A percentile compares a stretch with the other conserved stretches of the same genome.
phyloP scores from a whole-genome alignment of 1,140 invertebrate species.

The Dreissena polymorpha region DNA sequence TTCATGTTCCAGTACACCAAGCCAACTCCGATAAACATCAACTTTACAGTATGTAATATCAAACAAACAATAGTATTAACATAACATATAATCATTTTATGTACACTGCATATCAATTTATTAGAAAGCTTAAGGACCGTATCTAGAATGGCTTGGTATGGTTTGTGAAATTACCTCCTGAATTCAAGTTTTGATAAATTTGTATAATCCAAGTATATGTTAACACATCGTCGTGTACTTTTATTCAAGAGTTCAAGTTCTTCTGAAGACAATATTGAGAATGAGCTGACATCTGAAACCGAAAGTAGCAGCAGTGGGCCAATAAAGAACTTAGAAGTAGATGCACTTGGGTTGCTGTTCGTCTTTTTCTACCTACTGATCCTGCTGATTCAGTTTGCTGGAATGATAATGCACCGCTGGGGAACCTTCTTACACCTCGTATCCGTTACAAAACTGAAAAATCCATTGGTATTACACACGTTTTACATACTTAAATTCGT shows the following conservation, averaged over 20 bases:
- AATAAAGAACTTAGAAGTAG: slow-evolving; percentile 53
- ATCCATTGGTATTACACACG: slow-evolving; percentile 26
- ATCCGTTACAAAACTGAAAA: slow-evolving; percentile 90
- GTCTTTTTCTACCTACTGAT: slow-evolving; percentile 79
- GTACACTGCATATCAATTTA: too few species aligned
- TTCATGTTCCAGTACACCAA: slow-evolving; percentile 75
- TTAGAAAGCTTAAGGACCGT: too few species aligned
- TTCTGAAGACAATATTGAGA: background rate
- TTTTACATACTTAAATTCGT: too few species aligned
- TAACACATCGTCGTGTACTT: too few species aligned
- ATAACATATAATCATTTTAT: too few species aligned
- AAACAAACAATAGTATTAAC: too few species aligned
- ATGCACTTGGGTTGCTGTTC: slow-evolving; percentile 69
- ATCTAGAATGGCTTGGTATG: too few species aligned
- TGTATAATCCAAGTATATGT: too few species aligned
- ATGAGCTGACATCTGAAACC: background rate
- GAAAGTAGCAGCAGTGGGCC: background rate
- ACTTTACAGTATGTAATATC: slow-evolving; percentile 29
- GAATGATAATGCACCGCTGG: slow-evolving; percentile 84
- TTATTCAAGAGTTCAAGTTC: too few species aligned
- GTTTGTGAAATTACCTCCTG: too few species aligned
- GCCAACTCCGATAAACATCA: slow-evolving; percentile 54
- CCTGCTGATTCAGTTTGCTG: slow-evolving; percentile 79
- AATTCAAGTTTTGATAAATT: too few species aligned
- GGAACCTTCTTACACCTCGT: slow-evolving; percentile 98